These are phyloP conservation scores for Halictus rubicundus DNA, from an alignment of 1,140 invertebrate species.

Conservation along the genomic window DNA sequence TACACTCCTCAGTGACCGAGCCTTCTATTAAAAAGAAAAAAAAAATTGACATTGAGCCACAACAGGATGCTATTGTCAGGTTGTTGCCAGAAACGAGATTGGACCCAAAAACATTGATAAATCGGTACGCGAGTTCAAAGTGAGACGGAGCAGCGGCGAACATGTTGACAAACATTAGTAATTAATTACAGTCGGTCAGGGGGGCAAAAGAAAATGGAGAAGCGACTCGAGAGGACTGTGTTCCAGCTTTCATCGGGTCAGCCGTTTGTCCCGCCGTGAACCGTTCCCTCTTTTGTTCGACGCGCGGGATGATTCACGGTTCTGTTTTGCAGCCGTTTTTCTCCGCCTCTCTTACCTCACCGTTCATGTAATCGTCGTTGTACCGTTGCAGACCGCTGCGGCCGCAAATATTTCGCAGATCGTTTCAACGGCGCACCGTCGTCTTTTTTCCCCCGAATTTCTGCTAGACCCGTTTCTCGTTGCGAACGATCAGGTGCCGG, in stretches of 20 bases:
- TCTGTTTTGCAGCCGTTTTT: constrained; percentile 63
- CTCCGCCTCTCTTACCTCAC: constrained; percentile 49
- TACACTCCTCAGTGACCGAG: too few relatives aligned
- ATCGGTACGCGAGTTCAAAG: too few relatives aligned
- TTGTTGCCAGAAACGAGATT: too few relatives aligned
- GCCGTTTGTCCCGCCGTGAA: background rate
- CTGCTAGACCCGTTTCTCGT: too few relatives aligned
- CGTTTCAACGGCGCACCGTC: background rate
- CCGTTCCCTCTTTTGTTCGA: background rate
- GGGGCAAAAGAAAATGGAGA: background rate
- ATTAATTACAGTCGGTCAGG: background rate
- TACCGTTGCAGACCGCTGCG: background rate
- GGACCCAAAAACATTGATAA: too few relatives aligned
- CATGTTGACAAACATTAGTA: background rate
- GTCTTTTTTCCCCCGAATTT: too few relatives aligned
- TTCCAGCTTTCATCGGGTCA: background rate
- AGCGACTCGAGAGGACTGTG: background rate
- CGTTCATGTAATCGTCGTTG: constrained; percentile 21
- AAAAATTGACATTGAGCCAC: too few relatives aligned
- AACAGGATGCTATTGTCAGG: too few relatives aligned
- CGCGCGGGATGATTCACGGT: constrained; percentile 58
- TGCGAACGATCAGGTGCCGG: too few relatives aligned
- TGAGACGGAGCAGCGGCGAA: too few relatives aligned
- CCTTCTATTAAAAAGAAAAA: too few relatives aligned
- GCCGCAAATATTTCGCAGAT: background rate